Evolutionary conservation across 2,113 vertebrate genomes (phyloP).

Genomic region (Mirounga angustirostris): DNA sequence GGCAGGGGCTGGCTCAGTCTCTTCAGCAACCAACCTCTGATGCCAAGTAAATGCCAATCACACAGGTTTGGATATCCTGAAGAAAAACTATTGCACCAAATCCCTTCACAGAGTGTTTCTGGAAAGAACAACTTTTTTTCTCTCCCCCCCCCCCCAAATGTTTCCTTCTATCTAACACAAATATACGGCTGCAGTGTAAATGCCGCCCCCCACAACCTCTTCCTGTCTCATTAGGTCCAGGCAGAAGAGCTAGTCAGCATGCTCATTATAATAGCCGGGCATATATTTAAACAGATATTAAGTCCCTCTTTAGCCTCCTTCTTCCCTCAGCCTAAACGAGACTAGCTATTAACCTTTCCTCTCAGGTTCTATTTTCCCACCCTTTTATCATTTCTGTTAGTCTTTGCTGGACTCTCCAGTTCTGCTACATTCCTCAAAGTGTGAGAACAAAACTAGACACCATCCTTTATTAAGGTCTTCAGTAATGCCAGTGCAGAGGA

Average conservation of each 20-base stretch:
- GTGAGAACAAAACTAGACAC: constrained; percentile 61
- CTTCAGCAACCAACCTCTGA: background rate
- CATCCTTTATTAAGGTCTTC: constrained; percentile 64
- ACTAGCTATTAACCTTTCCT: constrained; percentile 62
- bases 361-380: constrained; percentile 56
- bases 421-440: constrained; percentile 49
- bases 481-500: background rate
- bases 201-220: background rate
- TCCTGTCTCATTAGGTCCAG: background rate
- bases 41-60: background rate
- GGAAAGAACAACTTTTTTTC: background rate
- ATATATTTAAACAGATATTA: constrained; percentile 44
- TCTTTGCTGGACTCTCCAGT: constrained; percentile 61
- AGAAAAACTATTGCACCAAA: background rate
- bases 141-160: background rate
- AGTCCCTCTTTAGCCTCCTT: constrained; percentile 36
- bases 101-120: background rate
- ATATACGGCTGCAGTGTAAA: background rate
- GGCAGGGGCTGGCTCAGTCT: background rate
- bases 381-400: constrained; percentile 55
- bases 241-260: background rate
- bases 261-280: constrained; percentile 14
- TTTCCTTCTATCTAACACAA: constrained; percentile 5
- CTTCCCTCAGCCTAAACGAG: constrained; percentile 60
- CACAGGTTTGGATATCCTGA: background rate